Conservation (phyloP, 2,113 vertebrate species). For the Pithys albifrons region DNA sequence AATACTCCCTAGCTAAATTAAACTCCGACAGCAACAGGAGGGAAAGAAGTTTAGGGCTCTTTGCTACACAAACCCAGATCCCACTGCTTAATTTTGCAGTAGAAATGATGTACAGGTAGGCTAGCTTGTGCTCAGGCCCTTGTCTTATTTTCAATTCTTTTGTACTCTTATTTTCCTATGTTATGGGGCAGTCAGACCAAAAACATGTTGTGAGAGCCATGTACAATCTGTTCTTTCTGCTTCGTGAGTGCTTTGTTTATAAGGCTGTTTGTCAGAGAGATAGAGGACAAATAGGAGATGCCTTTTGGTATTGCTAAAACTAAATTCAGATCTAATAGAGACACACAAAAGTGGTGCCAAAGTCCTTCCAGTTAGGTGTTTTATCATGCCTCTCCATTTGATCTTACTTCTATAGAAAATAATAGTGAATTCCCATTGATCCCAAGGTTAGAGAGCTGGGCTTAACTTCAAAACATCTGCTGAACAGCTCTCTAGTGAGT, state of each 20-base stretch:
- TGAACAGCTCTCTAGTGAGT: neutral
- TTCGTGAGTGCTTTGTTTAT: conserved; percentile 12
- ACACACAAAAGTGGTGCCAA: neutral
- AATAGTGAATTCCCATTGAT: neutral
- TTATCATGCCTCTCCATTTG: neutral
- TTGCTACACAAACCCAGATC: neutral
- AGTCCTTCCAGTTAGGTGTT: neutral
- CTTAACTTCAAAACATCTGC: conserved; percentile 3
- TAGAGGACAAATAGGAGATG: conserved; percentile 2
- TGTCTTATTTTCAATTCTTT: conserved; percentile 27
- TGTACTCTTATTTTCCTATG: conserved; percentile 5
- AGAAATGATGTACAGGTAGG: neutral
- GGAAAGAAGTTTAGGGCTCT: conserved; percentile 13
- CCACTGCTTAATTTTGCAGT: neutral
- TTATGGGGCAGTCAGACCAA: neutral
- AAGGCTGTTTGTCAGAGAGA: neutral
- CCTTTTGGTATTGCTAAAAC: neutral
- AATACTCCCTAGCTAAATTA: neutral
- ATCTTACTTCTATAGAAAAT: neutral
- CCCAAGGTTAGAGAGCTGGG: neutral
- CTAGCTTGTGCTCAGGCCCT: neutral
- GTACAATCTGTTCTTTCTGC: conserved; percentile 7
- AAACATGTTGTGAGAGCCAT: neutral
- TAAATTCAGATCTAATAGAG: neutral
- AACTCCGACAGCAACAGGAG: neutral